phyloP scores from a whole-genome alignment of 2,797 vertebrate genomes.

The Enteromius treurensis region DNA sequence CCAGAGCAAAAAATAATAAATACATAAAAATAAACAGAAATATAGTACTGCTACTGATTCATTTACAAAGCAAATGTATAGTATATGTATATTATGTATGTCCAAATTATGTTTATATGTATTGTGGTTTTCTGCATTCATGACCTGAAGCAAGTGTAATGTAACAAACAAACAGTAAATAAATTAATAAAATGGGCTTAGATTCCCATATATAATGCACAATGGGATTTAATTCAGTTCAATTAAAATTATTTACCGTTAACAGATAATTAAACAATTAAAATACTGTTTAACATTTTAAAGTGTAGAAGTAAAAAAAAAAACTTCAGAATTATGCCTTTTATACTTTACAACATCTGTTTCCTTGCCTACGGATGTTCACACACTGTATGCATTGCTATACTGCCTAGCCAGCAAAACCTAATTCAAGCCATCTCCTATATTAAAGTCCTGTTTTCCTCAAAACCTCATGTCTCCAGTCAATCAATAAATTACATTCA shows the following conservation, averaged over 20 bases:
- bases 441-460: conserved; percentile 69
- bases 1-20: background rate
- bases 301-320: background rate
- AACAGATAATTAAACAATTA: too few relatives aligned
- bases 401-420: conserved; percentile 70
- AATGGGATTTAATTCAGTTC: too few relatives aligned
- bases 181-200: background rate
- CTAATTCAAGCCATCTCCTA: conserved; percentile 62
- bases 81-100: background rate
- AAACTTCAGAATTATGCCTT: conserved; percentile 12
- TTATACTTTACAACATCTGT: conserved; percentile 45
- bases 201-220: background rate
- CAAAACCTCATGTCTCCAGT: conserved; percentile 61
- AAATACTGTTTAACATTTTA: background rate
- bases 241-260: too few relatives aligned
- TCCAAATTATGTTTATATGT: background rate
- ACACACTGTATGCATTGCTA: conserved; percentile 70
- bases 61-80: background rate
- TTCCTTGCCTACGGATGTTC: conserved; percentile 67
- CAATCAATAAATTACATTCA: conserved; percentile 69
- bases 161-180: background rate
- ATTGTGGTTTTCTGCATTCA: background rate
- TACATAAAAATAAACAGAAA: background rate
- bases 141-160: background rate
- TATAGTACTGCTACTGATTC: background rate